Conservation (phyloP, 2,888 invertebrate species). For the Tillus elongatus region DNA sequence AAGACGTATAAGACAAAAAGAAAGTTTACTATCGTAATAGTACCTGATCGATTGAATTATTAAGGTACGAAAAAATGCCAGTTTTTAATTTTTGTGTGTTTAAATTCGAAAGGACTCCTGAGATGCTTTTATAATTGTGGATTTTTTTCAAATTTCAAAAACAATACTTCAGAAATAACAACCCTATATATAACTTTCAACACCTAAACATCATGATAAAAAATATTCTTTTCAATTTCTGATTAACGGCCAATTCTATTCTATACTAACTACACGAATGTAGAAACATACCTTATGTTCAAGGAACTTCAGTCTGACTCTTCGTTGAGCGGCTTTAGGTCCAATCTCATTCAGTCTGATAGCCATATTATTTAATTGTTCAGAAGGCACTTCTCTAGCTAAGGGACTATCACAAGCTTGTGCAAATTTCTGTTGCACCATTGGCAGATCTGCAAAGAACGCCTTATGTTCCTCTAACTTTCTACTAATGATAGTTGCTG, state of each 20-base stretch:
- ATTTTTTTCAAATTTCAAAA: no score
- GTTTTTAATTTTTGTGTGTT: no score
- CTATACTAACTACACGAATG: no score
- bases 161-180: no score
- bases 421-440: conserved; percentile 68
- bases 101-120: no score
- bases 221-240: no score
- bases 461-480: conserved; percentile 83
- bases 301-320: conserved; percentile 78
- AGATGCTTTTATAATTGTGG: no score
- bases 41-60: not conserved
- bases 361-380: conserved; percentile 75
- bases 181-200: no score
- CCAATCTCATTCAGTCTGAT: conserved; percentile 66
- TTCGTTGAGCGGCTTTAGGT: conserved; percentile 68
- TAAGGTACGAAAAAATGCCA: not conserved
- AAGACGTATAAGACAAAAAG: no score
- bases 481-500: conserved; percentile 76
- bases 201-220: no score
- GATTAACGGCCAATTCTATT: no score
- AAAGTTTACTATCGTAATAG: no score
- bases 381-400: conserved; percentile 62
- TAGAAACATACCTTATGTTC: conserved; percentile 73
- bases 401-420: conserved; percentile 60
- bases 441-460: conserved; percentile 79